Percentiles rank a stretch among this genome's conserved stretches.
Conservation (phyloP, 2,888 invertebrate species). For the Parnassius glacialis region DNA sequence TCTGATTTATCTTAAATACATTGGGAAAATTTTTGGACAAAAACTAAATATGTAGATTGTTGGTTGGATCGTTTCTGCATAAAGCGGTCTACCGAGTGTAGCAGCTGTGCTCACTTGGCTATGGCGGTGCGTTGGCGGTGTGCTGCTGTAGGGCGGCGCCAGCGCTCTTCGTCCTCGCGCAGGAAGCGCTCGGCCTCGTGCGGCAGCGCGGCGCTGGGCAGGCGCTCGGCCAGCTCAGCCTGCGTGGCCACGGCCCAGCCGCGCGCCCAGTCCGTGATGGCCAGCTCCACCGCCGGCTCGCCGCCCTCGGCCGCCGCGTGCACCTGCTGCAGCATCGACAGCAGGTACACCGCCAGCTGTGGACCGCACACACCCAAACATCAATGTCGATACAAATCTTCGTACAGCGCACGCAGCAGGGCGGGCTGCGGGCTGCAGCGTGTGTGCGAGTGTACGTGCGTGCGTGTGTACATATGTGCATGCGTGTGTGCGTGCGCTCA, state of each 20-base stretch:
- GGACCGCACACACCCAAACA: too few species aligned
- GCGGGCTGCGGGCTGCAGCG: too few species aligned
- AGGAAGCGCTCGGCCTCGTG: constrained; percentile 46
- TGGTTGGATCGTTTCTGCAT: too few species aligned
- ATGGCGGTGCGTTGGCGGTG: constrained; percentile 33
- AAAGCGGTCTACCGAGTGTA: too few species aligned
- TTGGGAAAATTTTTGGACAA: too few species aligned
- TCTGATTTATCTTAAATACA: too few species aligned
- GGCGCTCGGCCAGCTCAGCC: constrained; percentile 43
- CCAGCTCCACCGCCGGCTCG: constrained; percentile 48
- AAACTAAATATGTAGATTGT: too few species aligned
- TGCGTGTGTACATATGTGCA: too few species aligned
- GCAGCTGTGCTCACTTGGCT: constrained; percentile 39
- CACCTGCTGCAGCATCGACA: constrained; percentile 54
- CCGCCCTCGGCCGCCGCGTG: constrained; percentile 43
- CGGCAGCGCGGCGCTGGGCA: constrained; percentile 34
- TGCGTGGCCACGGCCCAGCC: constrained; percentile 65
- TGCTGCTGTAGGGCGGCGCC: constrained; percentile 31
- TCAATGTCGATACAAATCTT: too few species aligned
- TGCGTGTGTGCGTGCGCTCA: too few species aligned
- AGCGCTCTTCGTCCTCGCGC: constrained; percentile 48
- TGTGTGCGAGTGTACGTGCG: too few species aligned
- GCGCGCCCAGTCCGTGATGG: constrained; percentile 72
- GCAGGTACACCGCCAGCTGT: constrained; percentile 67
- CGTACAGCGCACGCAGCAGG: too few species aligned